Percentiles rank a stretch among this genome's conserved stretches.
These are phyloP conservation scores for Chionomys nivalis DNA, from an alignment of 2,113 vertebrate genomes.

Conservation along the genomic window DNA sequence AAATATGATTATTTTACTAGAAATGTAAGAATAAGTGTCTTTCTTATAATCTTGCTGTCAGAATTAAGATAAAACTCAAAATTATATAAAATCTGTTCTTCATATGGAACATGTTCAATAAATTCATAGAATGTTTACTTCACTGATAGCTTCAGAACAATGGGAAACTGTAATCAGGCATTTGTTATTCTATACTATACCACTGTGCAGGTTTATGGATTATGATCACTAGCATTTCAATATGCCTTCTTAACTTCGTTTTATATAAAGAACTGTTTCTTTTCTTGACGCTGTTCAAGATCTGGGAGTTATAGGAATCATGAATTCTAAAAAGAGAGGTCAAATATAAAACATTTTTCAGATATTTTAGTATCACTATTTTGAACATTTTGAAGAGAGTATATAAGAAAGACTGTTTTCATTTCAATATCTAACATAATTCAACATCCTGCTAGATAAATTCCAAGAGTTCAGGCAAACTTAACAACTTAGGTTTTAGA, in stretches of 20 bases:
- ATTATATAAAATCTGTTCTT: neutral
- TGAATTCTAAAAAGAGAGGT: neutral
- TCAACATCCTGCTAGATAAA: neutral
- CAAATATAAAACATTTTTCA: neutral
- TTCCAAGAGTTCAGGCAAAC: neutral
- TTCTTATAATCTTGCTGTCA: neutral
- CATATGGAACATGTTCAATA: neutral
- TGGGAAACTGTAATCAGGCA: too few species aligned
- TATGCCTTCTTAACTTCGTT: neutral
- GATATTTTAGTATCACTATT: neutral
- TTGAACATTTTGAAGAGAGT: constrained; percentile 1
- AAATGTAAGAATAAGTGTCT: neutral
- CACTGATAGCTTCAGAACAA: neutral
- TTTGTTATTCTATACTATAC: neutral
- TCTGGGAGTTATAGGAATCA: neutral
- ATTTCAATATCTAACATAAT: neutral
- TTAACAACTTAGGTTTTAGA: neutral
- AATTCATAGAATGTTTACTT: neutral
- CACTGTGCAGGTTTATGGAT: rapidly evolving
- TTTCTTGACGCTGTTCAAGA: neutral
- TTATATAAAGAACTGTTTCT: neutral
- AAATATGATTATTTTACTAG: neutral
- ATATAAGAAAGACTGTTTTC: neutral
- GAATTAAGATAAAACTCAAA: neutral
- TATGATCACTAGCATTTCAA: neutral